A percentile compares a stretch with the other conserved stretches of the same genome.
These are phyloP conservation scores for Plemyria rubiginata DNA, from an alignment of 2,888 invertebrate genomes.

Conservation along the genomic window DNA sequence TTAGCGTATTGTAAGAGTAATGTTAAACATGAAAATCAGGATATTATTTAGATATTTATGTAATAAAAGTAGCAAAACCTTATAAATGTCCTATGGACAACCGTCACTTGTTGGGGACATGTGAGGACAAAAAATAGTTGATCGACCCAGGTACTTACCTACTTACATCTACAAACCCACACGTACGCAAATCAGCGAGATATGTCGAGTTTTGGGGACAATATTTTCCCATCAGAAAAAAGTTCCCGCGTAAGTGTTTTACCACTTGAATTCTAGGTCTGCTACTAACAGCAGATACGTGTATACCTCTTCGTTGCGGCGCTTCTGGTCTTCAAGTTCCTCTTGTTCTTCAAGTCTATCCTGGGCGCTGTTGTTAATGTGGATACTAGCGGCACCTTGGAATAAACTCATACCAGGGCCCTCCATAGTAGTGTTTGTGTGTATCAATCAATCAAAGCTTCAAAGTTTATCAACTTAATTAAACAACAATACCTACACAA, in stretches of 20 bases:
- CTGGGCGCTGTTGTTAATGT: constrained; percentile 87
- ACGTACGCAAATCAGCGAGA: background rate
- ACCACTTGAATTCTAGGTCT: background rate
- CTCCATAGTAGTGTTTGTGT: constrained; percentile 68
- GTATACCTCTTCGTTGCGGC: constrained; percentile 87
- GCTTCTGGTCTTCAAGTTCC: constrained; percentile 87
- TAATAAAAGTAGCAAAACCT: no score
- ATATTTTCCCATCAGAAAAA: background rate
- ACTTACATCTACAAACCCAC: background rate
- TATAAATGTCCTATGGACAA: no score
- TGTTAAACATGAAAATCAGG: no score
- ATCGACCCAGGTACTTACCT: no score
- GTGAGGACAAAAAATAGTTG: no score
- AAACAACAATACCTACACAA: constrained; percentile 13
- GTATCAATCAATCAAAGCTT: background rate
- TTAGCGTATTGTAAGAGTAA: no score
- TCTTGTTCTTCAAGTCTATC: constrained; percentile 88
- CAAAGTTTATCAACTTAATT: constrained; percentile 5
- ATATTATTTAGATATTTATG: no score
- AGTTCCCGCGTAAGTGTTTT: background rate
- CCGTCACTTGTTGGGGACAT: no score
- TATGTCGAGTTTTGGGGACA: background rate
- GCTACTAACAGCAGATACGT: background rate
- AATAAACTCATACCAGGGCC: constrained; percentile 89
- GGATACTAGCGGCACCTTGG: constrained; percentile 87